These are phyloP conservation scores for Osmoderma eremita DNA, from an alignment of 2,888 invertebrate genomes.

Conservation along the genomic window DNA sequence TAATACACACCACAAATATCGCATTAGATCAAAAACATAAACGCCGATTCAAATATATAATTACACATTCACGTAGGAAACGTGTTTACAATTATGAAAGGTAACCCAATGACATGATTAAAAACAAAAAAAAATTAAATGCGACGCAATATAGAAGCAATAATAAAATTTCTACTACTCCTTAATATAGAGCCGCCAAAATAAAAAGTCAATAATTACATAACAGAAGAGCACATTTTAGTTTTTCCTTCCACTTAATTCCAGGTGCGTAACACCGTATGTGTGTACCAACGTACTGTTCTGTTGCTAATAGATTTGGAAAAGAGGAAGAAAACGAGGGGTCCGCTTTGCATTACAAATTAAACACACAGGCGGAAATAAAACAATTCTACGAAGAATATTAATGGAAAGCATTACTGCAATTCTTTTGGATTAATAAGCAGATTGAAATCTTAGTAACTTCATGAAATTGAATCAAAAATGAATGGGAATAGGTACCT, in stretches of 20 bases:
- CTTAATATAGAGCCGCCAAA: constrained; percentile 21
- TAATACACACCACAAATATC: too few relatives aligned
- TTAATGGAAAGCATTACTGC: neutral
- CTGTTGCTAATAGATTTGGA: constrained; percentile 27
- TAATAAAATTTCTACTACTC: constrained; percentile 19
- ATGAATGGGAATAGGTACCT: too few relatives aligned
- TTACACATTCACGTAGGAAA: constrained; percentile 7
- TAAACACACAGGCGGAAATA: constrained; percentile 23
- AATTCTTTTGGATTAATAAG: too few relatives aligned
- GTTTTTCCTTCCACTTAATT: constrained; percentile 13
- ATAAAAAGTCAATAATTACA: constrained; percentile 14
- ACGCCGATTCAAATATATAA: constrained; percentile 5
- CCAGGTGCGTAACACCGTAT: constrained; percentile 2
- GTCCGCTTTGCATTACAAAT: constrained; percentile 22
- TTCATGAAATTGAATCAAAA: too few relatives aligned
- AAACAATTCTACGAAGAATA: constrained; percentile 22
- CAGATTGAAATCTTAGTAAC: too few relatives aligned
- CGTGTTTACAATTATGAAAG: constrained; percentile 8
- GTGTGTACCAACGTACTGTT: constrained; percentile 10
- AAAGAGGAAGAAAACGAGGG: constrained; percentile 30
- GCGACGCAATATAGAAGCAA: neutral
- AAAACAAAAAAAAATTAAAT: constrained; percentile 17
- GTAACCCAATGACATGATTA: constrained; percentile 9
- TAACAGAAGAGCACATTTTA: neutral
- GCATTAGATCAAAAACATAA: constrained; percentile 7